Percentiles rank a stretch among this genome's conserved stretches.
Conservation (phyloP, 2,797 vertebrate genomes). For the Antennarius maculatus region DNA sequence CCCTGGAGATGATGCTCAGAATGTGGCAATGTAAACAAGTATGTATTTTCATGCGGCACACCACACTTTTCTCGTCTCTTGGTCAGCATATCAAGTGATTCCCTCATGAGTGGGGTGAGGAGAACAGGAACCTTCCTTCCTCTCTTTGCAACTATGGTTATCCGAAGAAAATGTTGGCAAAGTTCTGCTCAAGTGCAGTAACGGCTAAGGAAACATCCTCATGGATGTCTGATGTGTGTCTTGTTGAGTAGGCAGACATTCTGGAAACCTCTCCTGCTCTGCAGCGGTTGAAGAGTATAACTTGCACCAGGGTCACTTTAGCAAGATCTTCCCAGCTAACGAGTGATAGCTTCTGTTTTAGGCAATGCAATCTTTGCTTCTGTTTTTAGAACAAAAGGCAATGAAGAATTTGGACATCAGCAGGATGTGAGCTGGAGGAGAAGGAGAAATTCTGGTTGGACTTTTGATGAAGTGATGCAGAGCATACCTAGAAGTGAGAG, state of each 20-base stretch:
- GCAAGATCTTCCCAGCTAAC: neutral
- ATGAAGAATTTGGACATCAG: constrained; percentile 32
- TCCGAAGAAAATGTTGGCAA: neutral
- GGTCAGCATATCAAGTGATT: neutral
- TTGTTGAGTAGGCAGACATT: neutral
- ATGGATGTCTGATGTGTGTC: neutral
- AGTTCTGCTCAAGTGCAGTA: neutral
- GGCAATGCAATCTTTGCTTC: neutral
- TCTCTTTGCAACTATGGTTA: neutral
- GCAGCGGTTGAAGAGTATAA: neutral
- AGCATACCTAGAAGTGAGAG: too few species aligned
- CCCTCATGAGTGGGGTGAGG: neutral
- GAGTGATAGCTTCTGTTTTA: neutral
- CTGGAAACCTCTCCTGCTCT: neutral
- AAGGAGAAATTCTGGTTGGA: too few species aligned
- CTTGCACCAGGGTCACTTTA: neutral
- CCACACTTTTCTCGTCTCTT: neutral
- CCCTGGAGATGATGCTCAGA: constrained; percentile 29
- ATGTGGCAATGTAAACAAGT: constrained; percentile 33
- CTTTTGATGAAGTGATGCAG: too few species aligned
- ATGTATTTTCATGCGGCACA: constrained; percentile 28
- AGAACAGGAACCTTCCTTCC: neutral
- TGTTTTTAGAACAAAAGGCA: constrained; percentile 12
- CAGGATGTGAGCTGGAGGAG: too few species aligned
- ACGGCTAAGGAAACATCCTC: neutral